Percentiles rank a stretch among this genome's conserved stretches.
Conservation (phyloP, 2,888 invertebrate species). For the Eupithecia subumbrata region DNA sequence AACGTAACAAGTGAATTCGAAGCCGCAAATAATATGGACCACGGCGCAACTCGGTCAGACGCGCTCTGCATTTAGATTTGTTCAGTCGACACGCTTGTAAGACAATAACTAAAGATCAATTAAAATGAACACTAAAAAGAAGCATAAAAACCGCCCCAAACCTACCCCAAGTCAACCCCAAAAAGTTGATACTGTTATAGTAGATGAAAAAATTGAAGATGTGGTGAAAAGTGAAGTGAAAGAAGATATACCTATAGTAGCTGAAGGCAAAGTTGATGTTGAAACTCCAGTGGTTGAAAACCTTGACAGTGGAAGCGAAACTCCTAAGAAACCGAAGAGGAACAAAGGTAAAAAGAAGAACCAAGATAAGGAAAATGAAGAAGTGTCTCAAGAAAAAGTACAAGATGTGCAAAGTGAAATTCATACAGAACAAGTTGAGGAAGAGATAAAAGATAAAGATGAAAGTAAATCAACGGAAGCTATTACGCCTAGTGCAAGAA, state of each 20-base stretch:
- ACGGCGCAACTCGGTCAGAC: slow-evolving; percentile 71
- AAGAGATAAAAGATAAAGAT: slow-evolving; percentile 10
- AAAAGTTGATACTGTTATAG: slow-evolving; percentile 41
- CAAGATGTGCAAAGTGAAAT: slow-evolving; percentile 20
- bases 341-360: slow-evolving; percentile 76
- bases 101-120: slow-evolving; percentile 40
- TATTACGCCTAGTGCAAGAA: slow-evolving; percentile 61
- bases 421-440: slow-evolving; percentile 31
- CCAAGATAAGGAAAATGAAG: slow-evolving; percentile 48
- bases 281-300: slow-evolving; percentile 46
- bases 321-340: slow-evolving; percentile 78
- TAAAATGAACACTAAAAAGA: slow-evolving; percentile 72
- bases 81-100: slow-evolving; percentile 52
- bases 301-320: slow-evolving; percentile 49
- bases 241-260: slow-evolving; percentile 34
- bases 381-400: slow-evolving; percentile 41
- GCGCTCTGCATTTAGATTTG: slow-evolving; percentile 70
- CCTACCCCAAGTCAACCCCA: slow-evolving; percentile 53
- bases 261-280: slow-evolving; percentile 42
- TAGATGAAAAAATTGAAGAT: slow-evolving; percentile 38
- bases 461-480: slow-evolving; percentile 23
- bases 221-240: slow-evolving; percentile 45
- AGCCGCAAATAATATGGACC: slow-evolving; percentile 70
- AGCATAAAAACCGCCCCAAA: slow-evolving; percentile 69
- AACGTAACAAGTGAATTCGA: slow-evolving; percentile 64